Evolutionary conservation across 2,797 vertebrate species (phyloP).

Genomic region (Bradypodion ventrale): DNA sequence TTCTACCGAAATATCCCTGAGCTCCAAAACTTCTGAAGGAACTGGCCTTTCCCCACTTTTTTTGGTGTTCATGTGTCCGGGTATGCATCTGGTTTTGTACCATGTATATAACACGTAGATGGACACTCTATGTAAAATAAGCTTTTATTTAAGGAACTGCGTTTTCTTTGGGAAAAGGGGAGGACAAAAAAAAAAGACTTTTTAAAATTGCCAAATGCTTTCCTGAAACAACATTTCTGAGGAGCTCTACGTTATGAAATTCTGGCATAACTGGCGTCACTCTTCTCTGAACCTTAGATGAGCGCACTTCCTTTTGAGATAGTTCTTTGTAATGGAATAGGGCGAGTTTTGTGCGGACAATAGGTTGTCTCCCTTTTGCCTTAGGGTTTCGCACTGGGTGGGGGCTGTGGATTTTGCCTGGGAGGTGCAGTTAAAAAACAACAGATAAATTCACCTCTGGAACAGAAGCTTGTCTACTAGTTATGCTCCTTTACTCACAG

Average conservation of each 20-base stretch:
- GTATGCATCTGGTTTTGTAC: conserved; percentile 14
- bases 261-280: conserved; percentile 16
- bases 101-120: conserved; percentile 57
- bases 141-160: conserved; percentile 51
- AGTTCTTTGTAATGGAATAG: conserved; percentile 17
- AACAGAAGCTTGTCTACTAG: background rate
- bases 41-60: background rate
- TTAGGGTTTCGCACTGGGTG: background rate
- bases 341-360: background rate
- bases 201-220: too few relatives aligned
- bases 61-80: conserved; percentile 21
- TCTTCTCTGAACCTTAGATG: conserved; percentile 32
- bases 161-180: conserved; percentile 46
- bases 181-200: conserved; percentile 46
- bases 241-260: conserved; percentile 32
- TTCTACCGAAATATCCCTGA: conserved; percentile 92
- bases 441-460: background rate
- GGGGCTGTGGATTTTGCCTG: background rate
- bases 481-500: background rate
- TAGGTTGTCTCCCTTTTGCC: background rate
- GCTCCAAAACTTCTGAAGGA: conserved; percentile 87
- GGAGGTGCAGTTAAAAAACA: background rate
- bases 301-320: conserved; percentile 9
- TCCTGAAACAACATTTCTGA: background rate
- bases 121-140: conserved; percentile 56